These are phyloP conservation scores for Muntiacus muntjak DNA, from an alignment of 2,113 vertebrate species.

Conservation along the genomic window DNA sequence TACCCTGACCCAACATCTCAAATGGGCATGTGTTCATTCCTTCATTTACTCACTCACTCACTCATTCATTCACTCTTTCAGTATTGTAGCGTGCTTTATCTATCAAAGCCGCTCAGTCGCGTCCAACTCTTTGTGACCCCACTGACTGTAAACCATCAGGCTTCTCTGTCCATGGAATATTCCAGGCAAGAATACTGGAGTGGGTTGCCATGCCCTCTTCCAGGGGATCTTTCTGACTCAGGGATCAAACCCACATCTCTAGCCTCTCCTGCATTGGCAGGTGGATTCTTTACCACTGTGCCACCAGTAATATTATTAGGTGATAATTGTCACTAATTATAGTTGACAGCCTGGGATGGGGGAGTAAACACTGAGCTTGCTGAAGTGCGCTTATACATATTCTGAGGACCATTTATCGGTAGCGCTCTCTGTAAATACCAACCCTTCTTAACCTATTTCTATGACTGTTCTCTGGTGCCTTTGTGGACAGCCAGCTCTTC, in stretches of 20 bases:
- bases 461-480: background rate
- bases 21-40: background rate
- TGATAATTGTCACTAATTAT: background rate
- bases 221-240: background rate
- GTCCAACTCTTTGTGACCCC: background rate
- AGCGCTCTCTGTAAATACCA: background rate
- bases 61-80: background rate
- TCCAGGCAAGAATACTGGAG: background rate
- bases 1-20: too few relatives aligned
- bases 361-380: background rate
- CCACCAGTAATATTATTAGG: background rate
- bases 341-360: rapidly evolving
- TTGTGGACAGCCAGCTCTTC: background rate
- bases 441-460: background rate
- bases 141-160: background rate
- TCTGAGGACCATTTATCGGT: background rate
- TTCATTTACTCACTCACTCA: background rate
- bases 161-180: background rate
- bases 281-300: background rate
- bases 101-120: background rate
- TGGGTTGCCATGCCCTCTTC: background rate
- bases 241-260: background rate
- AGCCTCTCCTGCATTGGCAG: background rate
- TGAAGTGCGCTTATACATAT: rapidly evolving
- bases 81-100: background rate